Conservation (phyloP, 2,113 vertebrate species). For the Lepisosteus osseus region DNA sequence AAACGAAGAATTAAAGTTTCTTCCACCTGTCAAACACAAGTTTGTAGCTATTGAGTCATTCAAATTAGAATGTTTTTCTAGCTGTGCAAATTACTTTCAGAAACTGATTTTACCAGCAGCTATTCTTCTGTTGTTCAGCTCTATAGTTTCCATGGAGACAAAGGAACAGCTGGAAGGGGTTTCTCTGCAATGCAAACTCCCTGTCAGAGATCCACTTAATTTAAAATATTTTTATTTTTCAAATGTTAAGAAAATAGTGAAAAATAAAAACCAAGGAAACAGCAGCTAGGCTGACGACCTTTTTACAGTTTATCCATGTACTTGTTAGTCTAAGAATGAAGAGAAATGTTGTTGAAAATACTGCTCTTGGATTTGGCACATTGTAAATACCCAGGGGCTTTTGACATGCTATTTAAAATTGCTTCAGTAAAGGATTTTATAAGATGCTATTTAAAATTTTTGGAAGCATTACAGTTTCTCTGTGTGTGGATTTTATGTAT, state of each 20-base stretch:
- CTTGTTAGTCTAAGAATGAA: conserved; percentile 20
- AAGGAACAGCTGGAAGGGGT: conserved; percentile 32
- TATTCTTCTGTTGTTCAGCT: conserved; percentile 34
- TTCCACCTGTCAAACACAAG: background rate
- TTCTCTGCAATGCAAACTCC: conserved; percentile 26
- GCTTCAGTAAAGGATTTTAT: conserved; percentile 7
- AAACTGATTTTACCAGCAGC: conserved; percentile 40
- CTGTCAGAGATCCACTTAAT: conserved; percentile 32
- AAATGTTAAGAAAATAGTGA: background rate
- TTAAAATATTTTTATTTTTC: conserved; percentile 12
- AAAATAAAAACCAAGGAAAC: conserved; percentile 7
- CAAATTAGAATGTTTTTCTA: conserved; percentile 24
- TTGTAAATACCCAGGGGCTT: conserved; percentile 4
- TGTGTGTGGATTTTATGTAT: background rate
- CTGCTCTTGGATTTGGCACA: background rate
- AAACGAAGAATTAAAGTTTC: background rate
- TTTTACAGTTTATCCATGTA: background rate
- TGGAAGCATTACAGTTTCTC: background rate
- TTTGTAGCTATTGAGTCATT: conserved; percentile 9
- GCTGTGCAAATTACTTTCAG: conserved; percentile 37
- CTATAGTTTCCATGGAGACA: conserved; percentile 50
- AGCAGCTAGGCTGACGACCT: background rate
- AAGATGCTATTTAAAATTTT: conserved; percentile 15
- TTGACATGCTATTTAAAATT: conserved; percentile 4
- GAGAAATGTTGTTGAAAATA: conserved; percentile 22